Evolutionary conservation across 2,113 vertebrate genomes (phyloP), one percentile per base, ranked within the genome.

Genomic region (Hydropotes inermis): DNA sequence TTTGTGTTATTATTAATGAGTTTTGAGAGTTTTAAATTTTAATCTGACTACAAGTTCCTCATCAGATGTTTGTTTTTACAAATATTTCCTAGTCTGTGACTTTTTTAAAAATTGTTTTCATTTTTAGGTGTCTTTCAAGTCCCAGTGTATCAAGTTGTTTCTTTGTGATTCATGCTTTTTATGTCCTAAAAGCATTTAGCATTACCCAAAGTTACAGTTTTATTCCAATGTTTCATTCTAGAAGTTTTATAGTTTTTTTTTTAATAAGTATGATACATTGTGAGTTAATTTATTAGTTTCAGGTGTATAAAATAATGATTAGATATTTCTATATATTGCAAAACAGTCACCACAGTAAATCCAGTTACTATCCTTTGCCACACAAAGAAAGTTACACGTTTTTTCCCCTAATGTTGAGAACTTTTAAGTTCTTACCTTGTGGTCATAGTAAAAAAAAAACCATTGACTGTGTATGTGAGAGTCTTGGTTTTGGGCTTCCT

Each of bases 91-190:
- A 33, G 43, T 67, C 61, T 79, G 0, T 83, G 57, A 58, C 27
- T 57, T 94, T 27, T 61, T 55, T 58, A n/a, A n/a, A n/a, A n/a
- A n/a, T n/a, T n/a, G n/a, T n/a, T 60, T 60, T 5, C 13, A 60
- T 55, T 93, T 64, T 86, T 81, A 94, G 94, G 12, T n/a, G 12
- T 67, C 54, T 97, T 93, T 89, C 39, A 90, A 86, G 52, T 86
- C 52, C 36, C 23, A 23, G 0, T 78, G 17, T 79, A 67, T 88
- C n/a, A 55, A 45, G 83, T 70, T 74, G 11, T 83, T 85, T 21
- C 87, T 45, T 45, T 88, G 47, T 87, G 50, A 61, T 79, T 93
- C 23, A 33, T 85, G n/a, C 11, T 58, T 95, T 91, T 23, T 93
- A 55, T 79, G 36, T 87, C 52, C 70, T 90, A 86, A 67, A 89